These are phyloP conservation scores for Brachionus paranguensis DNA, from an alignment of 1,140 invertebrate species.

Conservation along the genomic window DNA sequence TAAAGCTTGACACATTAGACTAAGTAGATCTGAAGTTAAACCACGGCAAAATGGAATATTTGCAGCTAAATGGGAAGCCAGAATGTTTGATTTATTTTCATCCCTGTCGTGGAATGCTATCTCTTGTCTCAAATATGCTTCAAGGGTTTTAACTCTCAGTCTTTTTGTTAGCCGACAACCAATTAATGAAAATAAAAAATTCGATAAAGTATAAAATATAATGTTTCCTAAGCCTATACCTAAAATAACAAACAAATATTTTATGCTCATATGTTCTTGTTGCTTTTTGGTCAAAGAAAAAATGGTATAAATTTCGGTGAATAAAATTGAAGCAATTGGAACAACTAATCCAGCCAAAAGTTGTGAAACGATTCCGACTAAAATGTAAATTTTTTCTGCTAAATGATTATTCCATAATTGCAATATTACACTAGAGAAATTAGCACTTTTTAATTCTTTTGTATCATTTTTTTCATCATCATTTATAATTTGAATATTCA, in stretches of 20 bases:
- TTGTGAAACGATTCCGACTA: background rate
- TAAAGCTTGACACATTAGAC: constrained; percentile 54
- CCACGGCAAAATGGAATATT: constrained; percentile 59
- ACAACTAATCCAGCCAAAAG: background rate
- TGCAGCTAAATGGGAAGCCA: constrained; percentile 58
- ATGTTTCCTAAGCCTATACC: background rate
- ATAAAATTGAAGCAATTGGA: background rate
- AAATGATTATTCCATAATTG: background rate
- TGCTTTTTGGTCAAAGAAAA: background rate
- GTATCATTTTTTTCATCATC: background rate
- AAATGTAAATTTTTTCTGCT: background rate
- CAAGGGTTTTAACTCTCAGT: constrained; percentile 64
- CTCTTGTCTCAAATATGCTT: constrained; percentile 58
- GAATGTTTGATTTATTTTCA: constrained; percentile 57
- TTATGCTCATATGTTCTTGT: background rate
- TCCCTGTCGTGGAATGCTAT: constrained; percentile 59
- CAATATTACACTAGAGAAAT: background rate
- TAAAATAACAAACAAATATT: background rate
- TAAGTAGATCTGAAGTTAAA: constrained; percentile 58
- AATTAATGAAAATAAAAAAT: constrained; percentile 47
- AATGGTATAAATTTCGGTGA: constrained; percentile 17
- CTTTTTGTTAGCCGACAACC: constrained; percentile 67
- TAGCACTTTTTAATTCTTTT: background rate
- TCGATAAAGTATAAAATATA: background rate
- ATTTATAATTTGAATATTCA: background rate